A percentile compares a stretch with the other conserved stretches of the same genome.
Conservation (phyloP, 1,140 invertebrate genomes). For the Olivierus martensii region DNA sequence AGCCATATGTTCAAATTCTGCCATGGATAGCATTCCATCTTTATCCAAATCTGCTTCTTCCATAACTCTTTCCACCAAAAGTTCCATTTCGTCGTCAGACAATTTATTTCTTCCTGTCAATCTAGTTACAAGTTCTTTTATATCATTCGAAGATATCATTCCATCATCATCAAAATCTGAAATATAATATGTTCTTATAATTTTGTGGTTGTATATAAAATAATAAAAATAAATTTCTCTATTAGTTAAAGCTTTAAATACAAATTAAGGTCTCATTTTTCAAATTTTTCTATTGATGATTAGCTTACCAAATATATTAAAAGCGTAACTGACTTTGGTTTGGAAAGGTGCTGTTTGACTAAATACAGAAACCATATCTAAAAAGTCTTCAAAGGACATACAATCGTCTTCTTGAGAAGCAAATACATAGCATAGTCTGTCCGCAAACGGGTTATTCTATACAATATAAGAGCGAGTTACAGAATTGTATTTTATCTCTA, state of each 20-base stretch:
- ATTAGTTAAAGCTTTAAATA: background rate
- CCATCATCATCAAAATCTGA: slow-evolving; percentile 32
- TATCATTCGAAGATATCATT: slow-evolving; percentile 36
- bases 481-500: no score
- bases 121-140: slow-evolving; percentile 27
- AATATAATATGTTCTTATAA: background rate
- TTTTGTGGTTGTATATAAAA: background rate
- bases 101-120: slow-evolving; percentile 1
- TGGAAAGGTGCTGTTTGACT: slow-evolving; percentile 47
- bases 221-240: background rate
- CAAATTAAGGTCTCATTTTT: slow-evolving; percentile 29
- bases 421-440: slow-evolving; percentile 53
- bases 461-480: slow-evolving; percentile 10
- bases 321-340: slow-evolving; percentile 59
- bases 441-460: slow-evolving; percentile 54
- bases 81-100: background rate
- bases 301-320: slow-evolving; percentile 50
- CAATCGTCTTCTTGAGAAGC: slow-evolving; percentile 78
- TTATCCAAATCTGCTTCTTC: slow-evolving; percentile 86
- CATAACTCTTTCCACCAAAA: slow-evolving; percentile 41
- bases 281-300: slow-evolving; percentile 34
- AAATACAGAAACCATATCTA: slow-evolving; percentile 80
- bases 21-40: slow-evolving; percentile 78
- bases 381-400: slow-evolving; percentile 95
- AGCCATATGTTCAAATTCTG: slow-evolving; percentile 91